phyloP scores from a whole-genome alignment of 2,797 vertebrate species.

The Etheostoma nigrum region DNA sequence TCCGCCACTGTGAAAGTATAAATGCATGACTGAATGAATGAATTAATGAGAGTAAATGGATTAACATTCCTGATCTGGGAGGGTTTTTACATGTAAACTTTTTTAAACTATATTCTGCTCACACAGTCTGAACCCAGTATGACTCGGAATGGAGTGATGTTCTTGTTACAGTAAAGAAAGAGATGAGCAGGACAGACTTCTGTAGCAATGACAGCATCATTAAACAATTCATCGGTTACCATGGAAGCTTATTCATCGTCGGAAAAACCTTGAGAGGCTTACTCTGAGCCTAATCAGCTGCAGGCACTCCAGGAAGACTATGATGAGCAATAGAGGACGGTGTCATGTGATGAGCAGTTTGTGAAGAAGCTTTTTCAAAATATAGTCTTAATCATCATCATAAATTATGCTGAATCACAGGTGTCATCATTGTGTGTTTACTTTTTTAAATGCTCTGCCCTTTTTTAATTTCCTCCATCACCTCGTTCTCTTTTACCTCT shows the following conservation, averaged over 20 bases:
- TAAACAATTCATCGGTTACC: conserved; percentile 62
- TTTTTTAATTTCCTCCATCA: not conserved
- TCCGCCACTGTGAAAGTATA: not conserved
- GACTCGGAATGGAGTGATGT: conserved; percentile 44
- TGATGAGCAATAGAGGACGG: conserved; percentile 56
- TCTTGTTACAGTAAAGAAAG: conserved; percentile 50
- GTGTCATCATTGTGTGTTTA: conserved; percentile 22
- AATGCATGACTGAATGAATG: not conserved
- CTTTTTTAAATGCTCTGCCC: not conserved
- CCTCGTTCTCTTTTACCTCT: not conserved
- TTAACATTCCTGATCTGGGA: not conserved
- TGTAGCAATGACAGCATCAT: conserved; percentile 37
- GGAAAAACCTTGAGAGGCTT: conserved; percentile 65
- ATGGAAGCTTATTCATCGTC: conserved; percentile 58
- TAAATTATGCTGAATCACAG: conserved; percentile 42
- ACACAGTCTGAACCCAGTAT: conserved; percentile 31
- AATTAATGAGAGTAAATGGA: not conserved
- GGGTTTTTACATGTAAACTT: not conserved
- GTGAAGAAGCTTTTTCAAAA: conserved; percentile 40
- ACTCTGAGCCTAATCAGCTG: conserved; percentile 61
- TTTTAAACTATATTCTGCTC: not conserved
- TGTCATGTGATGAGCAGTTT: conserved; percentile 53
- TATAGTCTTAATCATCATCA: conserved; percentile 9
- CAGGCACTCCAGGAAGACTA: conserved; percentile 51
- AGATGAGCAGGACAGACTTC: conserved; percentile 28